Evolutionary conservation across 2,888 invertebrate species (phyloP), one percentile per base, ranked within the genome.

Genomic region (Ceraclea dissimilis): DNA sequence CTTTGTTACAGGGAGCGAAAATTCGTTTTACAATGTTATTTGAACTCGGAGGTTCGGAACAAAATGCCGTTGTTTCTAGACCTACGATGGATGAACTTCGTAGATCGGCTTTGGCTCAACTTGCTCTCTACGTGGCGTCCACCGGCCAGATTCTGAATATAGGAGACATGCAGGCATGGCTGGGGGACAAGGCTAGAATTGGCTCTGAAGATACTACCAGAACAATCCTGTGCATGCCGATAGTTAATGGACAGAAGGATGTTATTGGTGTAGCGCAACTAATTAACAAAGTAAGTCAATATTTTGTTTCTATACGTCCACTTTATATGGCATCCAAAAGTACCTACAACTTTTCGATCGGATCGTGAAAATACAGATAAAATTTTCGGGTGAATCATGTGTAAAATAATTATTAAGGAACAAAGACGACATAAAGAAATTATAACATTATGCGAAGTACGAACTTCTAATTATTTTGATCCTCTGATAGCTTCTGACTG

Each of bases 221-320:
- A 58, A 90, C 90, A 33, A 90, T 94, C 69, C 81, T 95, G 1
- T 93, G 93, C 66, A 92, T 94, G 88, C 93, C 94, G 2, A 93
- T 95, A 62, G 88, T 89, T 44, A 93, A 94, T 70, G 92, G 90
- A 1, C 89, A 93, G 68, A 88, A 89, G 66, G 84, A 82, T 60
- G 88, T 93, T 2, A 92, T 95, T 66, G 95, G 91, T 18, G 93
- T 94, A 8, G 93, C 93, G 6, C 93, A 94, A 68, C 78, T 94
- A 60, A 93, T 94, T 55, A 94, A 94, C 71, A 94, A 94, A 83
- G 86, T 86, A 69, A 59, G 26, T 49, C 16, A 8, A n/a, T n/a
- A n/a, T n/a, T n/a, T n/a, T n/a, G n/a, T n/a, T n/a, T n/a, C n/a
- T n/a, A n/a, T n/a, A n/a, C n/a, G n/a, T n/a, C n/a, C n/a, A n/a